Conservation (phyloP, 2,113 vertebrate genomes). For the Tupaia chinensis region DNA sequence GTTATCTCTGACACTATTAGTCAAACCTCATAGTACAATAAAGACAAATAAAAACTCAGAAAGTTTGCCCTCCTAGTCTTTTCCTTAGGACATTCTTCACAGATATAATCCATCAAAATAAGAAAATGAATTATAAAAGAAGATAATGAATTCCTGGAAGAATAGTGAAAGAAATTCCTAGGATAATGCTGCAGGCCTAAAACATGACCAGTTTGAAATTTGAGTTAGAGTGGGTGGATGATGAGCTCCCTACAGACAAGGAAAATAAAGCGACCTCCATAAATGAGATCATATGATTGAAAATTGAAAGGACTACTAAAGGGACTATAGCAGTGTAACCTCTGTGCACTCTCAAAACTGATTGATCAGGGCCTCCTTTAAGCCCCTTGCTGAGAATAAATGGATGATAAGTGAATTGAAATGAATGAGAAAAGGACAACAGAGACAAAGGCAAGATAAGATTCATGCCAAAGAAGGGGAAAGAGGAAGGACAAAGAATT, state of each 20-base stretch:
- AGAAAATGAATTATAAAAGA: conserved; percentile 6
- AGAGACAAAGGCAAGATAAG: neutral
- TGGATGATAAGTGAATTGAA: neutral
- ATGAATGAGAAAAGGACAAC: neutral
- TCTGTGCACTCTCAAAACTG: neutral
- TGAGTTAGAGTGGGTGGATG: neutral
- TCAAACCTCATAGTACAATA: neutral
- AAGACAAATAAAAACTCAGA: neutral
- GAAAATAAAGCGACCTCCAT: neutral
- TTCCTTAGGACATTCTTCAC: neutral
- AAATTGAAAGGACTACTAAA: neutral
- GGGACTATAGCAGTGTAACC: neutral
- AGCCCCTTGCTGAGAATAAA: neutral
- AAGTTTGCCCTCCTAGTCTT: neutral
- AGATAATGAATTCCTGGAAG: neutral
- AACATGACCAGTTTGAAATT: neutral
- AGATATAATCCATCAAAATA: conserved; percentile 10
- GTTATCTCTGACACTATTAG: conserved; percentile 7
- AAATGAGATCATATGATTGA: neutral
- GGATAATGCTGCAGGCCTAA: neutral
- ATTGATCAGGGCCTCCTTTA: neutral
- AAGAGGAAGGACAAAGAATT: neutral
- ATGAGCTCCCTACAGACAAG: neutral
- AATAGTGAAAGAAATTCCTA: conserved; percentile 19
- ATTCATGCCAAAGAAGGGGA: neutral